phyloP scores from a whole-genome alignment of 1,140 invertebrate genomes.

The Hesperophylax magnus region DNA sequence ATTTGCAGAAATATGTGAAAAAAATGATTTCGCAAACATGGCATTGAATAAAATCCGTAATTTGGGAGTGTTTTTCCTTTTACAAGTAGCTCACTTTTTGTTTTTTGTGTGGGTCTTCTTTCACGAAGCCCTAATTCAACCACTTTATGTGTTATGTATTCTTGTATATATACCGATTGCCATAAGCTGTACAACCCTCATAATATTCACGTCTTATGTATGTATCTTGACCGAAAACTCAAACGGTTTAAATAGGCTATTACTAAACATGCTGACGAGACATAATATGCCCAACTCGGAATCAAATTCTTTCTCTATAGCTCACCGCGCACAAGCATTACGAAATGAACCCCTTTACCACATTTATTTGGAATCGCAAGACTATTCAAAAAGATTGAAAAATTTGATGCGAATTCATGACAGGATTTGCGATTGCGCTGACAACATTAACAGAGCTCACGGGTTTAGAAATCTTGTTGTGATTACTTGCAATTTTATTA shows the following conservation, averaged over 20 bases:
- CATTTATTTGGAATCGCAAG: background rate
- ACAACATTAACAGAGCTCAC: background rate
- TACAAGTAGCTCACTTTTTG: too few relatives aligned
- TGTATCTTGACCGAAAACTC: background rate
- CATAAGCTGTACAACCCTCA: background rate
- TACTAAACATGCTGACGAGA: background rate
- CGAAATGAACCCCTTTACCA: background rate
- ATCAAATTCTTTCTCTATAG: background rate
- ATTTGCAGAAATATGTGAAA: background rate
- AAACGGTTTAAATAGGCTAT: background rate
- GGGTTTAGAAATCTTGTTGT: background rate
- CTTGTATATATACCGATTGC: background rate
- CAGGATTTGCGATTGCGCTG: background rate
- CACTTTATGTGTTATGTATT: too few relatives aligned
- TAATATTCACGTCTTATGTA: background rate
- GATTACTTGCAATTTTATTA: too few relatives aligned
- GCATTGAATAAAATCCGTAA: background rate
- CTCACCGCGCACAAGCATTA: background rate
- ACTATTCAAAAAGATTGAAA: background rate
- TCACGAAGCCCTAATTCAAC: too few relatives aligned
- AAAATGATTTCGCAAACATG: background rate
- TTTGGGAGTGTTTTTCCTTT: background rate
- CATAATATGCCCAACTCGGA: background rate
- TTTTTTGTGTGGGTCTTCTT: too few relatives aligned
- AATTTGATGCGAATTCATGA: background rate